phyloP scores from a whole-genome alignment of 2,113 vertebrate genomes.

The Labeo rohita region DNA sequence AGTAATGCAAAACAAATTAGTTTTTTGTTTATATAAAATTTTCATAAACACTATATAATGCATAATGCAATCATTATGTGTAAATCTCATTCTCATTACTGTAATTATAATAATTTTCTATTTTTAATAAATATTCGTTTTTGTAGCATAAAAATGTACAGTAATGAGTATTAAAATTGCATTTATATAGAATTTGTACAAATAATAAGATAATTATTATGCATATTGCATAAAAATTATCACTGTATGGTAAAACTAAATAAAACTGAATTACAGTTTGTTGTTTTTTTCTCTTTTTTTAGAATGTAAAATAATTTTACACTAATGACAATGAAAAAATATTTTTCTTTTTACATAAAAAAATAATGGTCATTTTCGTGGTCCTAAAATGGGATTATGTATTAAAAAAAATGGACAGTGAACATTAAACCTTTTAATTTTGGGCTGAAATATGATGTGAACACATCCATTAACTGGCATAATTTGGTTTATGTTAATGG shows the following conservation, averaged over 20 bases:
- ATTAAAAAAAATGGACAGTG: not conserved
- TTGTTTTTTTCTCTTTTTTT: not conserved
- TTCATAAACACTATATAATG: not conserved
- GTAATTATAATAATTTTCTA: too few species aligned
- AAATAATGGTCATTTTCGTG: not conserved
- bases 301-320: not conserved
- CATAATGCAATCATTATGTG: not conserved
- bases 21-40: not conserved
- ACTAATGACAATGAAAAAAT: not conserved
- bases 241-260: not conserved
- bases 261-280: not conserved
- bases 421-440: not conserved
- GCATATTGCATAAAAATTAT: not conserved
- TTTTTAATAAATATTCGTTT: too few species aligned
- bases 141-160: too few species aligned
- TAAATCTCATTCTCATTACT: too few species aligned
- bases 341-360: not conserved
- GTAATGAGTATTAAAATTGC: not conserved
- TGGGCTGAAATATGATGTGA: not conserved
- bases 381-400: not conserved
- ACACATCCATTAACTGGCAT: not conserved
- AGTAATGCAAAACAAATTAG: not conserved
- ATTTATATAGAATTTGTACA: not conserved
- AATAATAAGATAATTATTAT: not conserved
- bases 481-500: not conserved